phyloP scores from a whole-genome alignment of 2,797 vertebrate species.

The Oreortyx pictus region DNA sequence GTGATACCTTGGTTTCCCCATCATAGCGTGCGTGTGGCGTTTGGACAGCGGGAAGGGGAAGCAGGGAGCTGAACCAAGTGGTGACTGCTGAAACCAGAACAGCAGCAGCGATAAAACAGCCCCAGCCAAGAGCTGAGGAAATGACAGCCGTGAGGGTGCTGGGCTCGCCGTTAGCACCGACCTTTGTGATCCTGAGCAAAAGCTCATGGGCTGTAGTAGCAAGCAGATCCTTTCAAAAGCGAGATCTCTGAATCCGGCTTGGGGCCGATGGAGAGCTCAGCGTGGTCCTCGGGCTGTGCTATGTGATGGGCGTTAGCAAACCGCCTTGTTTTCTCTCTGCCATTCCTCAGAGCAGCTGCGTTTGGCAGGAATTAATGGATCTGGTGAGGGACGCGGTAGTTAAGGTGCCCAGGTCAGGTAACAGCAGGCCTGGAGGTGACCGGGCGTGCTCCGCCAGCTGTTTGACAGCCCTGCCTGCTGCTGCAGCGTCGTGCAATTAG shows the following conservation, averaged over 20 bases:
- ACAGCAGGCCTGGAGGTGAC: conserved; percentile 38
- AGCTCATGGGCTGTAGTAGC: background rate
- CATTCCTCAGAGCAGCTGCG: background rate
- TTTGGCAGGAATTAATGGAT: conserved; percentile 43
- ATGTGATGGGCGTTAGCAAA: background rate
- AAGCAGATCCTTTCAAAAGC: background rate
- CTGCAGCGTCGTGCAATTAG: conserved; percentile 8
- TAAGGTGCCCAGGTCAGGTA: background rate
- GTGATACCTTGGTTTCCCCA: background rate
- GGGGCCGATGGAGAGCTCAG: background rate
- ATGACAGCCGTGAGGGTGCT: background rate
- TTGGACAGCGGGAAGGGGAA: background rate
- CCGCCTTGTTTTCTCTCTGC: background rate
- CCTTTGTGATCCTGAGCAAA: background rate
- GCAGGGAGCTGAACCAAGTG: background rate
- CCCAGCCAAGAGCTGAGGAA: background rate
- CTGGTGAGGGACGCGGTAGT: background rate
- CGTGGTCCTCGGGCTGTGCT: fast-evolving
- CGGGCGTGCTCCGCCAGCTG: conserved; percentile 33
- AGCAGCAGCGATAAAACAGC: background rate
- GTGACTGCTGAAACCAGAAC: background rate
- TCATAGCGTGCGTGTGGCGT: fast-evolving
- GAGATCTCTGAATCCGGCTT: background rate
- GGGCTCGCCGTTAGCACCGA: background rate
- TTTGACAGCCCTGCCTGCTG: background rate